phyloP scores from a whole-genome alignment of 1,140 invertebrate genomes.

The Arctopsyche grandis region DNA sequence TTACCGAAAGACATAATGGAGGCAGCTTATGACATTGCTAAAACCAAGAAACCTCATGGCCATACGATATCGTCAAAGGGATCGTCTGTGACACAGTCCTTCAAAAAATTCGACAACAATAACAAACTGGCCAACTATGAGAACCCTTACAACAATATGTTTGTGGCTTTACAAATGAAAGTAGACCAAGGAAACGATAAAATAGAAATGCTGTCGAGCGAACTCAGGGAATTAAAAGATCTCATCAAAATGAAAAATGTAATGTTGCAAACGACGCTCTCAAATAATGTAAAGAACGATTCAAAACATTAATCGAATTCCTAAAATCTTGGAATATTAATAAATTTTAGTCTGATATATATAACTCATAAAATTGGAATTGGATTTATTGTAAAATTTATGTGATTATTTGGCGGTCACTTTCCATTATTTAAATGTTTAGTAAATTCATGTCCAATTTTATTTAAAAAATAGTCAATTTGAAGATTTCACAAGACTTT shows the following conservation, averaged over 20 bases:
- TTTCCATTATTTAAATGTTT: too few relatives aligned
- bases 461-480: too few relatives aligned
- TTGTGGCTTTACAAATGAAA: constrained; percentile 69
- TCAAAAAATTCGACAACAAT: constrained; percentile 72
- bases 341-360: too few relatives aligned
- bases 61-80: constrained; percentile 73
- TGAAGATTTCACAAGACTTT: too few relatives aligned
- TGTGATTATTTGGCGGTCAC: too few relatives aligned
- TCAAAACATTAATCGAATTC: not conserved
- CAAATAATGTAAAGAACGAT: not conserved
- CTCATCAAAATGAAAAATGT: constrained; percentile 65
- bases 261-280: constrained; percentile 63
- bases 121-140: constrained; percentile 67
- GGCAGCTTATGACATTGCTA: constrained; percentile 79
- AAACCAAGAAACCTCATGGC: constrained; percentile 74
- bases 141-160: constrained; percentile 62
- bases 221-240: constrained; percentile 73
- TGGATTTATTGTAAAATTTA: too few relatives aligned
- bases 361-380: too few relatives aligned
- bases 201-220: constrained; percentile 69
- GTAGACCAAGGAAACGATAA: constrained; percentile 72
- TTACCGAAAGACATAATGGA: constrained; percentile 79
- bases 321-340: too few relatives aligned
- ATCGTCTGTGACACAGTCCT: constrained; percentile 67
- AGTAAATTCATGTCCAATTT: too few relatives aligned